Evolutionary conservation across 2,888 invertebrate genomes (phyloP).

Genomic region (Lobophora halterata): DNA sequence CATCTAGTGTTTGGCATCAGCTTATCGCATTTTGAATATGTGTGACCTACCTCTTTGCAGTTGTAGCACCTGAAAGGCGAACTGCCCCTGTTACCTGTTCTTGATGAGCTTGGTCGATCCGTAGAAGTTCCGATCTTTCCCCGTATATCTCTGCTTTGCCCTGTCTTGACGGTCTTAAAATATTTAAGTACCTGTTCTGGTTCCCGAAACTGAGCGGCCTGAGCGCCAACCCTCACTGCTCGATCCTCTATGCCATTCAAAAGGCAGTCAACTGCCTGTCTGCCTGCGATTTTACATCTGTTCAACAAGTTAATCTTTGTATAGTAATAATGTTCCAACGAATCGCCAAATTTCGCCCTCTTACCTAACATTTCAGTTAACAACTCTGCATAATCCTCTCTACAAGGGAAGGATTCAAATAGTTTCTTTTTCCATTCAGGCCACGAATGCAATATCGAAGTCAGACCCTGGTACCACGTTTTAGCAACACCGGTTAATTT

Average conservation of each 20-base stretch:
- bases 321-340: constrained; percentile 17
- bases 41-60: no score
- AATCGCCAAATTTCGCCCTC: neutral
- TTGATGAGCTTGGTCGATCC: no score
- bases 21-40: no score
- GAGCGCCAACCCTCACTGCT: constrained; percentile 25
- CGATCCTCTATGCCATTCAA: constrained; percentile 28
- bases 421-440: constrained; percentile 15
- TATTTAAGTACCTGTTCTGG: constrained; percentile 27
- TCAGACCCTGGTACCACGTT: constrained; percentile 15
- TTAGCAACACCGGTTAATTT: constrained; percentile 12
- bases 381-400: constrained; percentile 11
- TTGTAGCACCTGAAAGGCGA: no score
- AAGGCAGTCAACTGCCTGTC: constrained; percentile 28
- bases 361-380: constrained; percentile 10
- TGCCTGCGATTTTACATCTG: constrained; percentile 21
- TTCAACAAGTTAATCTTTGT: constrained; percentile 24
- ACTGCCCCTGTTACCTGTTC: neutral
- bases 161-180: constrained; percentile 22
- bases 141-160: constrained; percentile 6
- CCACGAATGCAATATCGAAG: constrained; percentile 5
- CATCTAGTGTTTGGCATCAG: constrained; percentile 5
- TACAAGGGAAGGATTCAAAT: constrained; percentile 10
- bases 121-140: no score
- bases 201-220: constrained; percentile 28